Evolutionary conservation across 2,113 vertebrate species (phyloP).

Genomic region (Isurus oxyrinchus): DNA sequence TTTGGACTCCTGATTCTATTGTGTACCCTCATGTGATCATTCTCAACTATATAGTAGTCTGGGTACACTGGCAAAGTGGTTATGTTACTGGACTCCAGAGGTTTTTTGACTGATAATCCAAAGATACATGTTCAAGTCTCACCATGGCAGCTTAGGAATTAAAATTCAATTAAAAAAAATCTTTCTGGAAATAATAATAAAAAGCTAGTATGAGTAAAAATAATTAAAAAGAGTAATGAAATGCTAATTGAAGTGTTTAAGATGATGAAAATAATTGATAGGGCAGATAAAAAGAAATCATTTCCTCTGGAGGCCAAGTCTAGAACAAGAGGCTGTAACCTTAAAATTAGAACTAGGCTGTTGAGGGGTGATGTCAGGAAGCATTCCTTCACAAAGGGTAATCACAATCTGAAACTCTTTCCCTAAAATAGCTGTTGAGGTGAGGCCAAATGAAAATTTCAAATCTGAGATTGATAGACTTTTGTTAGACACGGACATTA

Average conservation of each 20-base stretch:
- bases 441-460: background rate
- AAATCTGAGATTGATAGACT: background rate
- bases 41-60: background rate
- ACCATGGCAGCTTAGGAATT: background rate
- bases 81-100: background rate
- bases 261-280: background rate
- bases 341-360: background rate
- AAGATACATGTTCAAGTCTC: background rate
- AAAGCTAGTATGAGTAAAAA: background rate
- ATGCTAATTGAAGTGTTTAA: slow-evolving; percentile 2
- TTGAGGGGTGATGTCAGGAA: background rate
- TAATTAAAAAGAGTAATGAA: slow-evolving; percentile 8
- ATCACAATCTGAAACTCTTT: background rate
- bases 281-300: background rate
- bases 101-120: background rate
- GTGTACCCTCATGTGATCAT: background rate
- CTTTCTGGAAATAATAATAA: background rate
- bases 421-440: background rate
- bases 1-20: background rate
- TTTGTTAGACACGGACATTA: background rate
- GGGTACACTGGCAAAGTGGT: background rate
- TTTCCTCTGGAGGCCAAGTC: background rate
- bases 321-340: background rate
- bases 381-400: background rate
- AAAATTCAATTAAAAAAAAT: slow-evolving; percentile 15